Evolutionary conservation across 1,140 invertebrate genomes (phyloP).

Genomic region (Drosophila pachea): DNA sequence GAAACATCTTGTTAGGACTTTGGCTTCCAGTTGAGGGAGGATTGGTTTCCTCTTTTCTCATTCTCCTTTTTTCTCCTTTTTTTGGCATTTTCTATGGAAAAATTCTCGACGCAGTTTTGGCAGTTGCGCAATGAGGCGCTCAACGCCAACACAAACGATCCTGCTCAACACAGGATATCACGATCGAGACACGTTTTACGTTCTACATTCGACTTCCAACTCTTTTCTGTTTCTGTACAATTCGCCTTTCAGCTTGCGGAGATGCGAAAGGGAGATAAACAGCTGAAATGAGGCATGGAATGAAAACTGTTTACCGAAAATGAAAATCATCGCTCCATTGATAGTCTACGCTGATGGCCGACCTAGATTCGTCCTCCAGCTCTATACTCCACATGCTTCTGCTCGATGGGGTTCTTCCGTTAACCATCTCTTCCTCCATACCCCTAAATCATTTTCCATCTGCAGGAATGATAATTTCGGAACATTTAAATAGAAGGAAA

Average conservation of each 20-base stretch:
- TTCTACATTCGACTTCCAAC: background rate
- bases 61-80: slow-evolving; percentile 59
- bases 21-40: slow-evolving; percentile 64
- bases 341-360: background rate
- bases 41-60: slow-evolving; percentile 58
- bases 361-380: too few species aligned
- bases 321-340: background rate
- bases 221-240: background rate
- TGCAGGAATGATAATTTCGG: too few species aligned
- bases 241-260: slow-evolving; percentile 45
- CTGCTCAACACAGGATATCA: slow-evolving; percentile 55
- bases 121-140: slow-evolving; percentile 70
- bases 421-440: too few species aligned
- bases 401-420: too few species aligned
- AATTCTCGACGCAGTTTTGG: slow-evolving; percentile 58
- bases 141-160: slow-evolving; percentile 62
- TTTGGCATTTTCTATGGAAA: slow-evolving; percentile 51
- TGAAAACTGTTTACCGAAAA: background rate
- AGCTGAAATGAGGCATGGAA: background rate
- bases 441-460: too few species aligned
- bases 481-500: too few species aligned
- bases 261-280: slow-evolving; percentile 4
- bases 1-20: slow-evolving; percentile 65
- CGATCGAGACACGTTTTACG: slow-evolving; percentile 47
- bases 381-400: too few species aligned